Base-by-base conservation (phyloP, 2,888 invertebrate genomes). In the Corbicula japonica region DNA sequence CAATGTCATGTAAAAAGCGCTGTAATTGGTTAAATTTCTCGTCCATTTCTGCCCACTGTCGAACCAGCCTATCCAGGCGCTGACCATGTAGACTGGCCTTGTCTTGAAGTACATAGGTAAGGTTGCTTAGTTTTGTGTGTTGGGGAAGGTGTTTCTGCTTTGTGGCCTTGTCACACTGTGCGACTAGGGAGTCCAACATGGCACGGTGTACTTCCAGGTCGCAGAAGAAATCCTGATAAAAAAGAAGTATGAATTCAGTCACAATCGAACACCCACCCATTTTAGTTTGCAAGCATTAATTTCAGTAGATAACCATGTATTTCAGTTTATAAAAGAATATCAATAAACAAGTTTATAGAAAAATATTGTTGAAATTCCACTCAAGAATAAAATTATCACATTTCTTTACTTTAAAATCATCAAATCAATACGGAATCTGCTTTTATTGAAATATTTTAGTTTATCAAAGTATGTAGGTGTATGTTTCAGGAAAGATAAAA, bases 181-280 rank as follows among this genome's bases (percentile, higher is more conserved):
- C 77, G 4, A 89, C 87, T 61, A 92, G 84, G 0, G 88, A 84
- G 69, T 92, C 92, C 61, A 93, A 78, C 88, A 92, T 90, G 12
- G 90, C 88, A n/a, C 89, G 86, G 80, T 92, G 91, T 21, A 88
- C 90, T 76, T 92, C 92, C 38, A 93, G 87, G 78, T 91, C 92
- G 76, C 84, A 83, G 86, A 92, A 93, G 87, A 91, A 92, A 68
- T 91, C 91, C 93, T 92, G 87, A 32, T 77, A 54, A 30, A 44
- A 28, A 44, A 41, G 18, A 21, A 21, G 21, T 8, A 15, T 15
- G 41, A 12, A 38, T 12, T 38, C 41, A 38, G n/a, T n/a, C n/a
- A n/a, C n/a, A n/a, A n/a, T n/a, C n/a, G n/a, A n/a, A n/a, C n/a
- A n/a, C n/a, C n/a, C n/a, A n/a, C n/a, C n/a, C n/a, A n/a, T n/a